Percentiles rank a stretch among this genome's conserved stretches.
Evolutionary conservation across 2,113 vertebrate species (phyloP).

Genomic region (Barbus barbus): DNA sequence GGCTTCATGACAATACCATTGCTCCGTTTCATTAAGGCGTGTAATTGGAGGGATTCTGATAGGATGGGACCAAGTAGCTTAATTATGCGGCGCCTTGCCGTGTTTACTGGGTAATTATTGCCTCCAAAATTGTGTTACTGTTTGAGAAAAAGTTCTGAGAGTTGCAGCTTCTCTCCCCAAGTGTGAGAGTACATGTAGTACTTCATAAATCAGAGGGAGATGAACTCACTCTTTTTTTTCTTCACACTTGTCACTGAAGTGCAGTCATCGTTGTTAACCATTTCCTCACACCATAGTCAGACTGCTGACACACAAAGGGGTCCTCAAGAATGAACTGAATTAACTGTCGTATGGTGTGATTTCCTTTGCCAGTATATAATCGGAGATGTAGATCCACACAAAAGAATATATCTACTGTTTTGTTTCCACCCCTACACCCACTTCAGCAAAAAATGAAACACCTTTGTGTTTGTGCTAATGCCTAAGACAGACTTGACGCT

Average conservation of each 20-base stretch:
- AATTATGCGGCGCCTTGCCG: slow-evolving; percentile 76
- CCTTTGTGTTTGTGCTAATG: slow-evolving; percentile 29
- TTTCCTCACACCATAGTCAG: slow-evolving; percentile 9
- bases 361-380: slow-evolving; percentile 37
- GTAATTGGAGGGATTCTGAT: slow-evolving; percentile 84
- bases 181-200: slow-evolving; percentile 59
- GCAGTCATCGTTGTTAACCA: slow-evolving; percentile 58
- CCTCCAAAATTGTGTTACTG: slow-evolving; percentile 74
- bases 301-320: slow-evolving; percentile 45
- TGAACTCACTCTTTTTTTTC: slow-evolving; percentile 55
- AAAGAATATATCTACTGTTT: slow-evolving; percentile 28
- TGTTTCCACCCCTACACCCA: slow-evolving; percentile 34
- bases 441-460: slow-evolving; percentile 36
- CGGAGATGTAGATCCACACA: slow-evolving; percentile 18
- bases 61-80: slow-evolving; percentile 80
- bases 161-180: slow-evolving; percentile 63
- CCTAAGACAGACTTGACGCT: slow-evolving; percentile 11
- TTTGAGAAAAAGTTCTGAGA: slow-evolving; percentile 72
- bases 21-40: slow-evolving; percentile 81
- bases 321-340: slow-evolving; percentile 46
- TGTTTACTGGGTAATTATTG: slow-evolving; percentile 80
- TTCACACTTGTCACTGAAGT: slow-evolving; percentile 57
- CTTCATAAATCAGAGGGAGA: slow-evolving; percentile 62
- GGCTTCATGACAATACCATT: slow-evolving; percentile 73
- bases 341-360: slow-evolving; percentile 41